Evolutionary conservation across 2,888 invertebrate genomes (phyloP).

Genomic region (Mylabris sibirica): DNA sequence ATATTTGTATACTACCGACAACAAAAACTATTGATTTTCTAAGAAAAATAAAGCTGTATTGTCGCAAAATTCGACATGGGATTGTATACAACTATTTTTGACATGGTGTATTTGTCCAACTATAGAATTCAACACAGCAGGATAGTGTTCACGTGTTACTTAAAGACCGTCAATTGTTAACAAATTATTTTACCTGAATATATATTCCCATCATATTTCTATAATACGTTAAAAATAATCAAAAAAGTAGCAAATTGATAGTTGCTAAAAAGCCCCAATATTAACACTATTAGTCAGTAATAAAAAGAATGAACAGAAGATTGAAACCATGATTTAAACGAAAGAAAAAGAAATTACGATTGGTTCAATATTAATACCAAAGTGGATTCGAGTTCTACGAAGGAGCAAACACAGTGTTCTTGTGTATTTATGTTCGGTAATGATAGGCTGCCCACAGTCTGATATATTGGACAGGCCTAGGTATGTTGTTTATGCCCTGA

Average conservation of each 20-base stretch:
- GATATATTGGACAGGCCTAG: slow-evolving; percentile 58
- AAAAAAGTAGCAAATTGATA: slow-evolving; percentile 38
- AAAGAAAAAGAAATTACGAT: slow-evolving; percentile 37
- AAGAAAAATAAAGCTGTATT: slow-evolving; percentile 28
- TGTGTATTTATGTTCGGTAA: slow-evolving; percentile 60
- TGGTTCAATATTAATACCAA: slow-evolving; percentile 25
- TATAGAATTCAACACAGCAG: slow-evolving; percentile 44
- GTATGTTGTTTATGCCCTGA: slow-evolving; percentile 54
- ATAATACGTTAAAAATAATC: neutral
- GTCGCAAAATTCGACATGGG: slow-evolving; percentile 47
- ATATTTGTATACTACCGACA: too few species aligned
- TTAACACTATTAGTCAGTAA: slow-evolving; percentile 43
- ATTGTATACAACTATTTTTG: slow-evolving; percentile 43
- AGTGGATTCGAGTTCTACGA: slow-evolving; percentile 43
- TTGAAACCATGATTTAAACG: slow-evolving; percentile 45
- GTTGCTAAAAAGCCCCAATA: slow-evolving; percentile 19
- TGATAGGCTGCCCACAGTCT: slow-evolving; percentile 58
- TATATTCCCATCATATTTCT: slow-evolving; percentile 19
- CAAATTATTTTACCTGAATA: slow-evolving; percentile 58
- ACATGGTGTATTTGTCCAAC: slow-evolving; percentile 48
- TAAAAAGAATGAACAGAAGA: slow-evolving; percentile 44
- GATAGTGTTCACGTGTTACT: slow-evolving; percentile 32
- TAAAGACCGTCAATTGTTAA: slow-evolving; percentile 45
- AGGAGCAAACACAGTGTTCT: slow-evolving; percentile 46
- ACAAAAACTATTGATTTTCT: slow-evolving; percentile 40